Conservation (phyloP, 1,140 invertebrate species). For the Neuroterus valhalla region DNA sequence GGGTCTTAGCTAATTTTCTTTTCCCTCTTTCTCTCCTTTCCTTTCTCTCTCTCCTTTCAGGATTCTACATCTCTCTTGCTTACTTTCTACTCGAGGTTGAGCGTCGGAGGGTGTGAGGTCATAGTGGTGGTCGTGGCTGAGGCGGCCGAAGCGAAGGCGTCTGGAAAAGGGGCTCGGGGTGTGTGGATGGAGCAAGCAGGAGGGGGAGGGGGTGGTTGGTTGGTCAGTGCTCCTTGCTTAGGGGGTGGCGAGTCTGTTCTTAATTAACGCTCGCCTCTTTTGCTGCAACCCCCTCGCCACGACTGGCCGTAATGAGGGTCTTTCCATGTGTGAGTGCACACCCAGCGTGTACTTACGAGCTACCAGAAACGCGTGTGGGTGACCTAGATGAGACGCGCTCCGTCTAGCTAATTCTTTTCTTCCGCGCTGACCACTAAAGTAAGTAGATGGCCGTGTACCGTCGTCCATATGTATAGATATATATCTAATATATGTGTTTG, state of each 20-base stretch:
- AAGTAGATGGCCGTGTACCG: slow-evolving; percentile 72
- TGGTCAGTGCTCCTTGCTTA: slow-evolving; percentile 74
- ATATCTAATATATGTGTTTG: slow-evolving; percentile 40
- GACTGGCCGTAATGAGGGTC: slow-evolving; percentile 70
- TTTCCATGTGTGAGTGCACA: slow-evolving; percentile 59
- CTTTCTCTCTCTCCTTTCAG: slow-evolving; percentile 14
- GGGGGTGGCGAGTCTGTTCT: slow-evolving; percentile 75
- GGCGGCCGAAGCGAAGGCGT: slow-evolving; percentile 59
- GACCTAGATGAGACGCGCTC: slow-evolving; percentile 74
- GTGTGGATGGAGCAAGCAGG: no score
- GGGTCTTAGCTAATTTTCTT: slow-evolving; percentile 65
- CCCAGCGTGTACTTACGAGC: slow-evolving; percentile 47
- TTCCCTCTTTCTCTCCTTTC: slow-evolving; percentile 41
- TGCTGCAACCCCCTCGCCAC: slow-evolving; percentile 72
- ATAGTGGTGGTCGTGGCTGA: slow-evolving; percentile 49
- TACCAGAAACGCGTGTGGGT: slow-evolving; percentile 59
- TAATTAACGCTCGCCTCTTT: slow-evolving; percentile 75
- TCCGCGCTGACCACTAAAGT: slow-evolving; percentile 73
- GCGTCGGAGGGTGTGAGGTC: slow-evolving; percentile 57
- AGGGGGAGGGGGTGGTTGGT: slow-evolving; percentile 49
- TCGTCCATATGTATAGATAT: slow-evolving; percentile 48
- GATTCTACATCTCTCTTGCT: slow-evolving; percentile 34
- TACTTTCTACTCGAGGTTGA: slow-evolving; percentile 47
- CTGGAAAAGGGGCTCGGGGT: slow-evolving; percentile 30
- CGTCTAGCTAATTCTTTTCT: slow-evolving; percentile 75